Conservation (phyloP, 2,888 invertebrate genomes). For the Limnephilus rhombicus region DNA sequence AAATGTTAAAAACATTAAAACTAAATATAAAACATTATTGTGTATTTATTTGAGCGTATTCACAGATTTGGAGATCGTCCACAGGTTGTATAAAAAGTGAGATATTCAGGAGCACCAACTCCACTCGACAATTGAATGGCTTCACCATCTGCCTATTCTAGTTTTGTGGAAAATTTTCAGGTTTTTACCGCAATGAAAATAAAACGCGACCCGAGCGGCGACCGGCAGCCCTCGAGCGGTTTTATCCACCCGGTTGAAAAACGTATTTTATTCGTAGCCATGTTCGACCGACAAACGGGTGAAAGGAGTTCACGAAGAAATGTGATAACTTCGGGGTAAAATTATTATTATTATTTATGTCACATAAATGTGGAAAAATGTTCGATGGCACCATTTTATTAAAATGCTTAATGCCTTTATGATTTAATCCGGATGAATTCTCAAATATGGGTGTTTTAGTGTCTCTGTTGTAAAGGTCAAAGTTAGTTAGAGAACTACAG, state of each 20-base stretch:
- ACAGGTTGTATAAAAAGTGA: background rate
- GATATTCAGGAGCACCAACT: background rate
- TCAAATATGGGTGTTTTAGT: background rate
- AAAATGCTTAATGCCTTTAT: background rate
- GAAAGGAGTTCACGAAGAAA: background rate
- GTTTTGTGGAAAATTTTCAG: background rate
- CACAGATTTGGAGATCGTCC: background rate
- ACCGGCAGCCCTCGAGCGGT: background rate
- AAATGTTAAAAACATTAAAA: background rate
- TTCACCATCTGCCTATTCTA: background rate
- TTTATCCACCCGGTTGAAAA: background rate
- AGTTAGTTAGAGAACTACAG: background rate
- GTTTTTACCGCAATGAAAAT: constrained; percentile 1
- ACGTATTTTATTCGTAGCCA: constrained; percentile 6
- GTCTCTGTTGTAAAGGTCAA: background rate
- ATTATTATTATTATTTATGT: background rate
- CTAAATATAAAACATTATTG: background rate
- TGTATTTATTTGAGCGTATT: background rate
- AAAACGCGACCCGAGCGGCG: background rate
- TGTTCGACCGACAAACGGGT: background rate
- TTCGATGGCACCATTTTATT: background rate
- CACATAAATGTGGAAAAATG: background rate
- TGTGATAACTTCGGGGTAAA: background rate
- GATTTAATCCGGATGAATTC: background rate
- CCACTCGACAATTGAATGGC: background rate